These are phyloP conservation scores for Myxocyprinus asiaticus DNA, from an alignment of 2,113 vertebrate genomes.

Conservation along the genomic window DNA sequence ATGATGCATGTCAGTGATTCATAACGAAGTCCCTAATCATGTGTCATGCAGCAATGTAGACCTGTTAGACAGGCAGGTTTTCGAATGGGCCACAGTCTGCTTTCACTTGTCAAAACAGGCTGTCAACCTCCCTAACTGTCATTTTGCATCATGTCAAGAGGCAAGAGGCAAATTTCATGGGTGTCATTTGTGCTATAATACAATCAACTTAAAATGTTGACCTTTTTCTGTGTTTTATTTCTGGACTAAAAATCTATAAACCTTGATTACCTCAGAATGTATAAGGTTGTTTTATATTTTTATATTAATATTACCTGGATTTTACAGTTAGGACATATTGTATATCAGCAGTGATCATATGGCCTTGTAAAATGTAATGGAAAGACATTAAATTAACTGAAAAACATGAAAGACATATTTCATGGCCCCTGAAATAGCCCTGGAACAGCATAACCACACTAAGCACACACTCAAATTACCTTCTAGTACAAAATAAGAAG, in stretches of 20 bases:
- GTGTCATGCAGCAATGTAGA: constrained; percentile 40
- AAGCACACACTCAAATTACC: constrained; percentile 39
- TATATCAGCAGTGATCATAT: too few species aligned
- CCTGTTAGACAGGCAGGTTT: constrained; percentile 31
- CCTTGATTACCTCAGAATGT: too few species aligned
- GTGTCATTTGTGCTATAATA: background rate
- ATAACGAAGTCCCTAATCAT: constrained; percentile 37
- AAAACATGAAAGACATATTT: constrained; percentile 1
- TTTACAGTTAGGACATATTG: too few species aligned
- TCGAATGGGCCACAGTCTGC: background rate
- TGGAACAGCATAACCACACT: background rate
- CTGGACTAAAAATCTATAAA: too few species aligned
- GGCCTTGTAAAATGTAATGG: too few species aligned
- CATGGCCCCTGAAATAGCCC: constrained; percentile 35
- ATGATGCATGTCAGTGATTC: constrained; percentile 36
- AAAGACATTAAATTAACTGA: too few species aligned
- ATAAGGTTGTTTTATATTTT: too few species aligned
- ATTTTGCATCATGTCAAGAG: constrained; percentile 40
- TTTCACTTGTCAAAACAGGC: constrained; percentile 42
- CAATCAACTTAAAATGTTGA: too few species aligned
- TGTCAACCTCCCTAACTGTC: constrained; percentile 36
- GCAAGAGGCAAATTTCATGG: constrained; percentile 29
- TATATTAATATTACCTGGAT: too few species aligned
- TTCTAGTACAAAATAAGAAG: background rate
- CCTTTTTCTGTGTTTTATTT: too few species aligned